phyloP scores from a whole-genome alignment of 2,113 vertebrate species.

The Psittacula cyanocephala region DNA sequence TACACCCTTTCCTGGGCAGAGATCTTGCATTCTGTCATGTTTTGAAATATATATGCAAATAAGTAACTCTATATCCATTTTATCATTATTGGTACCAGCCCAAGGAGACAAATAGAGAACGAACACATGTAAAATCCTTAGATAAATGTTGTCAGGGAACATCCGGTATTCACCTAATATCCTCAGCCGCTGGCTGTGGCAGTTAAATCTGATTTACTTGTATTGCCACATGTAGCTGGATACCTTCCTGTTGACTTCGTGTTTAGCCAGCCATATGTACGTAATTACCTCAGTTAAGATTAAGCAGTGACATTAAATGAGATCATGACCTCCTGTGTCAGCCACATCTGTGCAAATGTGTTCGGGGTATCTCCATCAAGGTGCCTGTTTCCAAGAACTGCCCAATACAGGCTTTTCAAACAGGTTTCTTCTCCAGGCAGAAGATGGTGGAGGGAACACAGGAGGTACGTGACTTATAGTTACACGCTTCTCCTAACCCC shows the following conservation, averaged over 20 bases:
- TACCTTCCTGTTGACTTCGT: conserved; percentile 53
- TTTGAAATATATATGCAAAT: background rate
- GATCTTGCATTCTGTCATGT: background rate
- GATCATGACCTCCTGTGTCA: conserved; percentile 14
- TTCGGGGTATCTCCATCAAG: background rate
- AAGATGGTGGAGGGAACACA: background rate
- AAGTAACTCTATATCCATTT: background rate
- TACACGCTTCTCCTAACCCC: background rate
- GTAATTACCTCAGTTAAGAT: conserved; percentile 31
- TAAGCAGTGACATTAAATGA: conserved; percentile 29
- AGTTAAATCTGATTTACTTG: conserved; percentile 34
- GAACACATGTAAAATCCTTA: background rate
- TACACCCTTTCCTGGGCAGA: background rate
- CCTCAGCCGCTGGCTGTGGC: background rate
- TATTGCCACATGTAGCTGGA: conserved; percentile 13
- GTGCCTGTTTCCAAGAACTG: background rate
- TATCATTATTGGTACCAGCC: background rate
- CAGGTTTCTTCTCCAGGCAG: background rate
- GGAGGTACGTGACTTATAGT: background rate
- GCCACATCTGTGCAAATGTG: background rate
- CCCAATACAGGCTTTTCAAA: background rate
- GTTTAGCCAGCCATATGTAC: conserved; percentile 24
- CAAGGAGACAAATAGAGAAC: background rate
- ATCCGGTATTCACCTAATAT: background rate
- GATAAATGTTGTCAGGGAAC: background rate